Conservation (phyloP, 2,113 vertebrate species). For the Geothlypis trichas region DNA sequence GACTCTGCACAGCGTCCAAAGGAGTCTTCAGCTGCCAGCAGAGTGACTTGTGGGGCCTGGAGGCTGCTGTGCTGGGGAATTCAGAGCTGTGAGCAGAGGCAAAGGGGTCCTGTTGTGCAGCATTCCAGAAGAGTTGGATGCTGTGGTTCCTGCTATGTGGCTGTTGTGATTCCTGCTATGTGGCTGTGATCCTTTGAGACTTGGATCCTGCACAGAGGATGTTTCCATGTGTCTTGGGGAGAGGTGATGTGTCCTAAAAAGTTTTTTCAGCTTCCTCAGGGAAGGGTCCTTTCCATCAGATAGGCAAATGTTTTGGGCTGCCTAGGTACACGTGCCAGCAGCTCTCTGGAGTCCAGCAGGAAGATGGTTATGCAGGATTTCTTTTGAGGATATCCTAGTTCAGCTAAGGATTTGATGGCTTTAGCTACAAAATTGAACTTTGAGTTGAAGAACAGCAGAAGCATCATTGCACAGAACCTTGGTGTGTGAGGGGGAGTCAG, state of each 20-base stretch:
- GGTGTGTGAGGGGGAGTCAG: rapidly evolving
- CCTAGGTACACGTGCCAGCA: not conserved
- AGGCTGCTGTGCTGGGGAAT: not conserved
- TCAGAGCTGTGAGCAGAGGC: not conserved
- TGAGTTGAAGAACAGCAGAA: not conserved
- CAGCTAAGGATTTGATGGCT: not conserved
- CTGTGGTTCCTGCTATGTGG: not conserved
- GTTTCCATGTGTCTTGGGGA: not conserved
- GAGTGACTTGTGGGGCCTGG: not conserved
- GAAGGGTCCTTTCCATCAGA: not conserved
- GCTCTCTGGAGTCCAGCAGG: not conserved
- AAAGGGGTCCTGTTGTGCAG: not conserved
- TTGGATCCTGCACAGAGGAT: not conserved
- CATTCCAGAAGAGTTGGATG: not conserved
- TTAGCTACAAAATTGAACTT: not conserved
- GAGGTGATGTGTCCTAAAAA: not conserved
- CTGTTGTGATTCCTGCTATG: not conserved
- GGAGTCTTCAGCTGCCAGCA: not conserved
- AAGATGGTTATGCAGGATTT: not conserved
- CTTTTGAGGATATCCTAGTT: not conserved
- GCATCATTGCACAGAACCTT: not conserved
- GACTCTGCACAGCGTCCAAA: not conserved
- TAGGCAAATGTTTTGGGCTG: not conserved
- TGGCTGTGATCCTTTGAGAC: not conserved
- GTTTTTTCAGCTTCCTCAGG: not conserved